Evolutionary conservation across 1,140 invertebrate genomes (phyloP).

Genomic region (Meloidogyne chitwoodi): DNA sequence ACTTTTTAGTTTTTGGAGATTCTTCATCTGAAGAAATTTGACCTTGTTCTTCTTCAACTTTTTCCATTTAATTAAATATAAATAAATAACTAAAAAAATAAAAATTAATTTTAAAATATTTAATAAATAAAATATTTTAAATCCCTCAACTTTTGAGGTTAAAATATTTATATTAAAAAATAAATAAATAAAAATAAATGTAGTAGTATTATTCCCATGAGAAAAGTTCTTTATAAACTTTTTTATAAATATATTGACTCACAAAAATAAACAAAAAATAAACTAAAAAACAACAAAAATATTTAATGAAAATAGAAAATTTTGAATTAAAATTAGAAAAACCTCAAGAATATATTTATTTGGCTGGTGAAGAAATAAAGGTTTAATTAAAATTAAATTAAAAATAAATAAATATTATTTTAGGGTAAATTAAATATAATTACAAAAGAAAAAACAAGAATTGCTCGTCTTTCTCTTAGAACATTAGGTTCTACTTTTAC

Average conservation of each 20-base stretch:
- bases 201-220: too few species aligned
- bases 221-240: too few species aligned
- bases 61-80: not conserved
- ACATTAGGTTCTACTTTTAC: conserved; percentile 46
- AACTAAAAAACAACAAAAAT: not conserved
- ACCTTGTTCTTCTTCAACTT: not conserved
- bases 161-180: too few species aligned
- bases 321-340: conserved; percentile 16
- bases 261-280: not conserved
- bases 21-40: not conserved
- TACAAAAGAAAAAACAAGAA: conserved; percentile 31
- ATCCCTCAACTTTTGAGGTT: too few species aligned
- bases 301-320: conserved; percentile 4
- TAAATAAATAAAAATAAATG: too few species aligned
- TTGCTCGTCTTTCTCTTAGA: conserved; percentile 40
- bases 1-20: not conserved
- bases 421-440: conserved; percentile 40
- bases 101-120: not conserved
- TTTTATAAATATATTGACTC: not conserved
- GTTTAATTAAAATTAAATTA: not conserved
- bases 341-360: not conserved
- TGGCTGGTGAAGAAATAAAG: conserved; percentile 18
- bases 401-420: conserved; percentile 7
- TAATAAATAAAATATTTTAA: too few species aligned
- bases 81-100: not conserved